Conservation (phyloP, 1,140 invertebrate species). For the Drosophila yakuba region DNA sequence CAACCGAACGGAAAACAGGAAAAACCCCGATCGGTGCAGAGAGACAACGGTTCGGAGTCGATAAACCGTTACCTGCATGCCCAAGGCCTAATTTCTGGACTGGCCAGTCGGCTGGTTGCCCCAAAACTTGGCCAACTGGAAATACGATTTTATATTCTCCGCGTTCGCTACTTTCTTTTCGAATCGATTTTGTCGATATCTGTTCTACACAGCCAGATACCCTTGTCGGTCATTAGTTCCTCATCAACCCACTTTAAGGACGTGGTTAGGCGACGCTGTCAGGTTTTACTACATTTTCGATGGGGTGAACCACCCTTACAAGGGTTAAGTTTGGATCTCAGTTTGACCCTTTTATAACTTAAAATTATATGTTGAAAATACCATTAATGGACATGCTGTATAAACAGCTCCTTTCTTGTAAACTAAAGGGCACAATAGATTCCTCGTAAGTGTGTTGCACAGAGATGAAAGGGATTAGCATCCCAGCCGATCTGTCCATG, state of each 20-base stretch:
- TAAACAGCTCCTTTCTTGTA: neutral
- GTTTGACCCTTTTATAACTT: neutral
- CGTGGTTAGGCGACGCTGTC: neutral
- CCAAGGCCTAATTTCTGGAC: constrained; percentile 62
- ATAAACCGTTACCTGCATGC: constrained; percentile 70
- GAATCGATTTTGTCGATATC: constrained; percentile 19
- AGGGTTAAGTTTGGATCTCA: neutral
- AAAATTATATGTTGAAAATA: neutral
- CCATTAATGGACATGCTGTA: neutral
- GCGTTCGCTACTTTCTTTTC: constrained; percentile 51
- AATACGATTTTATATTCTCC: constrained; percentile 43
- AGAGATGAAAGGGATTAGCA: too few relatives aligned
- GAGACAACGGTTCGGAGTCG: constrained; percentile 42
- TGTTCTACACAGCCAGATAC: constrained; percentile 48
- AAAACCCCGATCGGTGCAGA: constrained; percentile 25
- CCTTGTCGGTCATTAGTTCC: constrained; percentile 4
- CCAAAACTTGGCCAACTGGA: constrained; percentile 62
- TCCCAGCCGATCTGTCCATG: too few relatives aligned
- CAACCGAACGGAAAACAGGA: constrained; percentile 23
- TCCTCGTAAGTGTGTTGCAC: too few relatives aligned
- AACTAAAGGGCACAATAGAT: too few relatives aligned
- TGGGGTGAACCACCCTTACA: too few relatives aligned
- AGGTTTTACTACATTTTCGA: neutral
- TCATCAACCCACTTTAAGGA: neutral
- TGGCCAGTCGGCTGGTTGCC: constrained; percentile 27